These are phyloP conservation scores for Fukomys damarensis DNA, from an alignment of 2,113 vertebrate genomes.

Conservation along the genomic window DNA sequence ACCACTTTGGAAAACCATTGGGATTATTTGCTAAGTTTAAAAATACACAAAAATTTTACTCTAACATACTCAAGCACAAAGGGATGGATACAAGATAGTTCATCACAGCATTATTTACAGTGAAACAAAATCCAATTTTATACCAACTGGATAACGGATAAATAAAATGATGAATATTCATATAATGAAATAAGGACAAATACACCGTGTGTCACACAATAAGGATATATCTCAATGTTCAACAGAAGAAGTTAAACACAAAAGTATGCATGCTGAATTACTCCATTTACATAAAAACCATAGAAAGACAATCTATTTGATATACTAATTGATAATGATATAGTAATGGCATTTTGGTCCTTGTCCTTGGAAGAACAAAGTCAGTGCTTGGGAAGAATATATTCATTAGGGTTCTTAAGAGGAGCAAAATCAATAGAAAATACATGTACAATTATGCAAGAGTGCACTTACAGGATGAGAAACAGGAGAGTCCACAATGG, in stretches of 20 bases:
- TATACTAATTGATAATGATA: background rate
- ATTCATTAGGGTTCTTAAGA: background rate
- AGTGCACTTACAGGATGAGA: background rate
- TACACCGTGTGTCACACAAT: background rate
- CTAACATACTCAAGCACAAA: background rate
- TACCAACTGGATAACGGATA: background rate
- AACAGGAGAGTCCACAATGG: background rate
- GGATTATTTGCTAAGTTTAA: background rate
- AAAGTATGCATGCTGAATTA: background rate
- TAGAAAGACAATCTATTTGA: background rate
- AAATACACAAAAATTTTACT: background rate
- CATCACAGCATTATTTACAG: background rate
- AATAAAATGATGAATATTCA: background rate
- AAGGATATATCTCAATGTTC: background rate
- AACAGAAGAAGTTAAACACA: background rate
- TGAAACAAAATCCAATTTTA: background rate
- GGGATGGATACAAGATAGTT: background rate
- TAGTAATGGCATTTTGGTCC: background rate
- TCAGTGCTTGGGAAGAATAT: background rate
- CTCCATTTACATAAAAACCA: background rate
- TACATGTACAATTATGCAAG: background rate
- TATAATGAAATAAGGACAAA: background rate
- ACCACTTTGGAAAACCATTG: background rate
- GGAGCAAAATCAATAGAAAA: background rate
- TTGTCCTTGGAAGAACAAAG: too few relatives aligned